Base-by-base conservation (phyloP, 2,888 invertebrate species). In the Acronicta alni region DNA sequence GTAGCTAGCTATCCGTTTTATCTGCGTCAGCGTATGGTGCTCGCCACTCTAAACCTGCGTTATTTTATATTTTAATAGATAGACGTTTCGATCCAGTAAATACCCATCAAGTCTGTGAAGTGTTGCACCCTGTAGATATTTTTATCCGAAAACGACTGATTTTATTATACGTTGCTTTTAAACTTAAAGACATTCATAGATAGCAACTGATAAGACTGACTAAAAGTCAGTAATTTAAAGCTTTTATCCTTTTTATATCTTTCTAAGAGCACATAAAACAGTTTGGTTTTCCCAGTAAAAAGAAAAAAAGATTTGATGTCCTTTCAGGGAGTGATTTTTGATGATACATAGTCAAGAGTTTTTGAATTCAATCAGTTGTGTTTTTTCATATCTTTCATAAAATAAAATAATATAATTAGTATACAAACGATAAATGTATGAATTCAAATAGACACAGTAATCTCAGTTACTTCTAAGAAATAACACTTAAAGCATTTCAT, bases 381-480 rank as follows among this genome's bases (percentile, higher is more conserved):
- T n/a, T n/a, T n/a, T n/a, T n/a, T n/a, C n/a, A n/a, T n/a, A n/a
- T n/a, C n/a, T 23, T 5, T 20, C 20, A 1, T 6, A 26, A 10
- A 26, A 26, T 10, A 10, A 12, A 30, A 12, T 0, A 3, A 30
- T 2, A 23, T 15, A 38, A 45, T 39, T 38, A 42, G 43, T 49
- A 49, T 35, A 46, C 57, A 49, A 23, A 52, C 10, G 20, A 15
- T 32, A 47, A 38, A 42, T 55, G 57, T 38, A 57, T 35, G 47
- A 49, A 49, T 32, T 41, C 61, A 63, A 56, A 62, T 55, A 42
- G 54, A 57, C 54, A 67, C 61, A 51, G 3, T 9, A n/a, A n/a
- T 58, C 59, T 69, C 16, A 58, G 62, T 77, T 18, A 26, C 7
- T 76, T 60, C 65, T 60, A 30, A 63, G 73, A 72, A 78, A 38